Base-by-base conservation (phyloP, 1,140 invertebrate genomes). In the Argopecten irradians region DNA sequence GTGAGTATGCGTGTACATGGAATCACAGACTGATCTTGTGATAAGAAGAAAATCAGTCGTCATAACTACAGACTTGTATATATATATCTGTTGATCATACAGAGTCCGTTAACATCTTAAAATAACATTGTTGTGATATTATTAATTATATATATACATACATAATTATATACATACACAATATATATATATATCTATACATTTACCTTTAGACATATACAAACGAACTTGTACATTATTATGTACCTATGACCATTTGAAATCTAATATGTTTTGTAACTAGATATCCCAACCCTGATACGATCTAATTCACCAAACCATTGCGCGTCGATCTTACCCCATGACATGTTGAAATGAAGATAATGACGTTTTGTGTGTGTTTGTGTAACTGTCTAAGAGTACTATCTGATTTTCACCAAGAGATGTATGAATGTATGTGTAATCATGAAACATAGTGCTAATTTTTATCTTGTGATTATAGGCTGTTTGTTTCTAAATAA, bases 91-190 rank as follows among this genome's bases (percentile, higher is more conserved):
- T 71, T 71, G 22, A 71, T 71, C 28, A n/a, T 71, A 16, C 22
- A 28, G n/a, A 71, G 55, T 28, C 13, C 55, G n/a, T 71, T 13
- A 28, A 71, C 22, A 71, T 28, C 22, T 16, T 28, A 28, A 28
- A n/a, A 71, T 71, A 71, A 71, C n/a, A 28, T n/a, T 71, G 55
- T 71, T 71, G 55, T 71, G 55, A 71, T 71, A 71, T 71, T 71
- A 71, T 71, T 71, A 71, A 71, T 71, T 71, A 71, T 71, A 71
- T 71, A 71, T 71, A 71, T 71, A 71, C 55, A 71, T 71, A n/a
- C 55, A 71, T 71, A n/a, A 71, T 71, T 71, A 71, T 71, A 71
- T 71, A 71, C n/a, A 71, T 28, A 71, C n/a, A 71, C 55, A 71
- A n/a, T 28, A 71, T 71, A 71, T 71, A 71, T 71, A 71, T 71